A percentile compares a stretch with the other conserved stretches of the same genome.
These are phyloP conservation scores for Euthynnus affinis DNA, from an alignment of 2,797 vertebrate genomes.

Conservation along the genomic window DNA sequence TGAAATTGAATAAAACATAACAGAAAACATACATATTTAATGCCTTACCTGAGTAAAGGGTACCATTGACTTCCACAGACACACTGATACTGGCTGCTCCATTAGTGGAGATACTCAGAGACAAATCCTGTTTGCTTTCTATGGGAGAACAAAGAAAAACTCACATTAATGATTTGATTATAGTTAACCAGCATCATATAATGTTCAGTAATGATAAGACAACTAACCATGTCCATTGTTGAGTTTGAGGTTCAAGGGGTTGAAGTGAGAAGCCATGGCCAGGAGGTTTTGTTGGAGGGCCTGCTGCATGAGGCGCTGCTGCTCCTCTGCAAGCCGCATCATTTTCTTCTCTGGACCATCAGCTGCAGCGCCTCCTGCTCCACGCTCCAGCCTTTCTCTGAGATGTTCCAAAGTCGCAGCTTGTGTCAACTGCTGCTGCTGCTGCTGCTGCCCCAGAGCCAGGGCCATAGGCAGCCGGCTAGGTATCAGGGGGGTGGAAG, in stretches of 20 bases:
- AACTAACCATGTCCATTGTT: conserved; percentile 80
- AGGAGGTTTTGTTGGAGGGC: conserved; percentile 95
- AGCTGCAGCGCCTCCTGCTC: conserved; percentile 30
- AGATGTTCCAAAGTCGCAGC: conserved; percentile 92
- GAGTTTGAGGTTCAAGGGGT: conserved; percentile 83
- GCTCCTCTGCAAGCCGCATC: conserved; percentile 90
- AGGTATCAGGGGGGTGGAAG: conserved; percentile 83
- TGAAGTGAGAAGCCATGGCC: conserved; percentile 90
- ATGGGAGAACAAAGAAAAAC: conserved; percentile 49
- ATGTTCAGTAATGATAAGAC: neutral
- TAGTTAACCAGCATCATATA: neutral
- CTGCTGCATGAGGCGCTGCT: conserved; percentile 96
- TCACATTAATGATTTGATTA: neutral
- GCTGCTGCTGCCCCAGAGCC: conserved; percentile 87
- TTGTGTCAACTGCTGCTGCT: conserved; percentile 85
- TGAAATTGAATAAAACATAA: no score
- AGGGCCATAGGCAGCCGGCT: conserved; percentile 87
- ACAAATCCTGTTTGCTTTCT: conserved; percentile 93
- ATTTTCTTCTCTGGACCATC: conserved; percentile 92
- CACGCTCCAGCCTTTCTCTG: conserved; percentile 90
- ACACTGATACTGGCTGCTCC: conserved; percentile 95
- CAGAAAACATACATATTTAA: neutral
- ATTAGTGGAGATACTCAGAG: conserved; percentile 90
- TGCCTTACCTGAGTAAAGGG: conserved; percentile 92
- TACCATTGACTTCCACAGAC: conserved; percentile 97